Base-by-base conservation (phyloP, 1,140 invertebrate species). In the Drosophila santomea region DNA sequence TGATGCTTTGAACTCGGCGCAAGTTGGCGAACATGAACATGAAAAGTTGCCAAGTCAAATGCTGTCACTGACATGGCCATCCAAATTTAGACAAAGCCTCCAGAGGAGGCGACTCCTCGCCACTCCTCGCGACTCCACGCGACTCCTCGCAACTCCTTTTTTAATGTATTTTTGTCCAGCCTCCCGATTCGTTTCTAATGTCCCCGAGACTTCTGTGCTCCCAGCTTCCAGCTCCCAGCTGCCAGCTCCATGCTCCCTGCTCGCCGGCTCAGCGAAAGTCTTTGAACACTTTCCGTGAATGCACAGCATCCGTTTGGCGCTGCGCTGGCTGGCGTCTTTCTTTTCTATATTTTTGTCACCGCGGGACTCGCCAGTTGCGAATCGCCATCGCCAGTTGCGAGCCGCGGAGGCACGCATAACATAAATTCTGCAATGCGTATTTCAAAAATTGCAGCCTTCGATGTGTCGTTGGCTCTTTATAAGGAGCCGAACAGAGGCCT, bases 371-470 rank as follows among this genome's bases (percentile, higher is more conserved):
- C 17, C 17, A 17, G 17, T 17, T 17, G 17, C 47, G 74, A 62
- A 48, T n/a, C 47, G 38, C 38, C 14, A 48, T n/a, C 47, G 38
- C 38, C 14, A 39, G 38, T 25, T 48, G 71, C 5, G 41, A 43
- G 41, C n/a, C 41, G 2, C 41, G 41, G 63, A 57, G 77, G 62
- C 76, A 88, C 84, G 84, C 84, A 88, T 88, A 89, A 84, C 84
- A 88, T 88, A 88, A 88, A 88, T 88, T 88, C 80, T 80, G 80
- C 76, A 77, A 89, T 84, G 84, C 84, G 84, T 88, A 89, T 88
- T 84, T 88, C 84, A 88, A 88, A 88, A 83, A 88, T 88, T 88
- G 76, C 81, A 74, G 58, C 78, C 58, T 81, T 57, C 48, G 63
- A 76, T 68, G 78, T 89, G 83, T 89, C 84, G 80, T 80, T 39